Evolutionary conservation across 2,113 vertebrate genomes (phyloP).

Genomic region (Oreamnos americanus): DNA sequence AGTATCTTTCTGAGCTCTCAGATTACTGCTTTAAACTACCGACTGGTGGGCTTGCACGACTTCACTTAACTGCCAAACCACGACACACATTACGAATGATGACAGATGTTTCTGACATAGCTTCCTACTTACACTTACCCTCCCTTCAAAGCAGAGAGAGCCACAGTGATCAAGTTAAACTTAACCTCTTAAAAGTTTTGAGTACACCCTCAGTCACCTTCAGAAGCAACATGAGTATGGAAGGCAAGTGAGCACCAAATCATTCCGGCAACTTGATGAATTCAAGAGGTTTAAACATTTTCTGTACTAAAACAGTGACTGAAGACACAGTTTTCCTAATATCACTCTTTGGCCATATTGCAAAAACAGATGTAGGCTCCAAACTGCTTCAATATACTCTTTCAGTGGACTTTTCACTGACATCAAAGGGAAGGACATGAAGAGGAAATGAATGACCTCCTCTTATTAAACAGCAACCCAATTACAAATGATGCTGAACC

Average conservation of each 20-base stretch:
- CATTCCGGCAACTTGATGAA: neutral
- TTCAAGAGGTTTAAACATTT: neutral
- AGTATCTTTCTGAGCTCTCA: neutral
- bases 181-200: neutral
- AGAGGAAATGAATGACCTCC: conserved; percentile 6
- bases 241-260: neutral
- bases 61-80: conserved; percentile 15
- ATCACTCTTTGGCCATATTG: neutral
- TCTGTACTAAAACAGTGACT: neutral
- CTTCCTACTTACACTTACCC: neutral
- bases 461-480: neutral
- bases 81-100: neutral
- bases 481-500: neutral
- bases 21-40: neutral
- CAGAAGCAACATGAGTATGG: neutral
- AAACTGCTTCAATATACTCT: neutral
- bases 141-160: neutral
- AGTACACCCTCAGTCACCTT: neutral
- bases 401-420: neutral
- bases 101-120: neutral
- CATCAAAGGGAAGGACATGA: neutral
- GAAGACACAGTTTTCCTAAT: neutral
- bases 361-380: neutral
- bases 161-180: neutral
- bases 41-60: neutral